Base-by-base conservation (phyloP, 2,113 vertebrate species). In the Sorex araneus region DNA sequence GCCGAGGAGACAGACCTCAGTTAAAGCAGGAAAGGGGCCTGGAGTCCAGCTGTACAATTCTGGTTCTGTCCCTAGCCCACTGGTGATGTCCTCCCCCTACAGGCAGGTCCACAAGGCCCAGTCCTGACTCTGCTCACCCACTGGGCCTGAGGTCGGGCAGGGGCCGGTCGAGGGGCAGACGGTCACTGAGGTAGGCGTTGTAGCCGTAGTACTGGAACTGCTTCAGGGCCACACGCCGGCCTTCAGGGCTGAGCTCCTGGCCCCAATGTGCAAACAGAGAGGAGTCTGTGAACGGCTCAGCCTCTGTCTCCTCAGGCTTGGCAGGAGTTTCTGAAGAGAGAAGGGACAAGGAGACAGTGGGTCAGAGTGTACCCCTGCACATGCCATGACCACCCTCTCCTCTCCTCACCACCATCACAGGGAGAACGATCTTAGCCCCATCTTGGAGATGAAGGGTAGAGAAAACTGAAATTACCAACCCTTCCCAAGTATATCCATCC, bases 141-240 rank as follows among this genome's bases (percentile, higher is more conserved):
- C 98, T 98, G 69, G 99, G 99, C 94, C 99, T 98, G 70, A 99
- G 98, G 97, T 99, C 99, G 0, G 99, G 98, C 89, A 99, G 98
- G 19, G 98, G 86, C 91, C 99, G 97, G 97, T 99, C 98, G 60
- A 99, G 97, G 0, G 99, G 98, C 90, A 99, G 97, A 63, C 99
- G 99, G 95, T 99, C 99, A 15, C 99, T 99, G 98, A 99, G 99
- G 98, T 99, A 99, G 91, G 99, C 98, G 0, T 99, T 99, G 97
- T 99, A 99, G 93, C 99, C 99, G 0, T 99, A 99, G 97, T 99
- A 99, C 97, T 99, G 99, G 97, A 99, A 99, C 94, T 99, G 99
- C 92, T 99, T 99, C 54, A 99, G 98, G 0, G 99, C 99, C 21
- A 98, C 83, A 4, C 99, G 98, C 18, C 98, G 97, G 84, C 98